phyloP scores from a whole-genome alignment of 2,113 vertebrate species.

The Tricholaema leucomelas region DNA sequence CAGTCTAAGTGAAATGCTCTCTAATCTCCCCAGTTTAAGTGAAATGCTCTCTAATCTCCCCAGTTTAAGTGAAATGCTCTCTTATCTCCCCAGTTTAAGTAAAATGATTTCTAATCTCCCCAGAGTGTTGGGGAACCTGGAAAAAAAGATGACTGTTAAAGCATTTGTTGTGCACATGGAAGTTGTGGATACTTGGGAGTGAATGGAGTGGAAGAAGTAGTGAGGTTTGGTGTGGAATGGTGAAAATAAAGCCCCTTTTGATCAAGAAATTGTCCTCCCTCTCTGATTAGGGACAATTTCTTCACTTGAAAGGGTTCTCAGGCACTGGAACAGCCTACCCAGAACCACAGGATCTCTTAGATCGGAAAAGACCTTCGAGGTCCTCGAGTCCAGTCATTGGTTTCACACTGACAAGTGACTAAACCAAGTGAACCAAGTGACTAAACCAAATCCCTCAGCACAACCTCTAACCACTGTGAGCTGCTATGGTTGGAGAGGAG shows the following conservation, averaged over 20 bases:
- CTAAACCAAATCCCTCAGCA: no score
- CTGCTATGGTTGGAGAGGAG: no score
- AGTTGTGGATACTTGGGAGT: background rate
- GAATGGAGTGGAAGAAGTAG: background rate
- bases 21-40: background rate
- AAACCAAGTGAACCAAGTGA: no score
- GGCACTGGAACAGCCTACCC: no score
- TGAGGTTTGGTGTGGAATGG: background rate
- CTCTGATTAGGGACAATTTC: background rate
- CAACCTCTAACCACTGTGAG: no score
- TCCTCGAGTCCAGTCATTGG: no score
- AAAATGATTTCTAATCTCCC: no score
- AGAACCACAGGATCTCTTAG: no score
- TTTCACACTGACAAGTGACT: no score
- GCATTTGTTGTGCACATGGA: background rate
- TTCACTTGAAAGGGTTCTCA: no score
- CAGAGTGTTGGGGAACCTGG: background rate
- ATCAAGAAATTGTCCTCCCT: background rate
- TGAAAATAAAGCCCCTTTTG: background rate
- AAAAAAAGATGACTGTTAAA: background rate
- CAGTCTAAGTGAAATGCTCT: background rate
- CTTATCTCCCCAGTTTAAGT: no score
- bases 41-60: background rate
- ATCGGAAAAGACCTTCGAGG: no score
- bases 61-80: background rate